Evolutionary conservation across 2,888 invertebrate genomes (phyloP).

Genomic region (Spodoptera littoralis): DNA sequence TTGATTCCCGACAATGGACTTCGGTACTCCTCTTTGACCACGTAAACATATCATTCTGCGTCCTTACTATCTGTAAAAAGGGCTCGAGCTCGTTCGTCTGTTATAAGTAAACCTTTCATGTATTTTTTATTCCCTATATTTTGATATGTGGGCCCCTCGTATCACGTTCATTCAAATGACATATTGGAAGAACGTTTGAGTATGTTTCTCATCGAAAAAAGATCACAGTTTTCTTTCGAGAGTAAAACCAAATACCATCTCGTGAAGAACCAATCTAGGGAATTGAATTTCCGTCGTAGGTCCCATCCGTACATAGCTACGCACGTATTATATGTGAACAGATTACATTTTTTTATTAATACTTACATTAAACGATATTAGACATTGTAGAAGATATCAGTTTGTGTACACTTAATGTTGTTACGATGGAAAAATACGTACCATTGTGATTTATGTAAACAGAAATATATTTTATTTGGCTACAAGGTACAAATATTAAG

Average conservation of each 20-base stretch:
- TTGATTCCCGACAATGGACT: constrained; percentile 79
- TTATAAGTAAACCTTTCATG: constrained; percentile 85
- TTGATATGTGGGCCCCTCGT: constrained; percentile 79
- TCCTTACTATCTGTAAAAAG: constrained; percentile 75
- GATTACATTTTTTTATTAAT: constrained; percentile 50
- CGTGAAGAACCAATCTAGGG: constrained; percentile 74
- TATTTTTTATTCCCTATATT: constrained; percentile 85
- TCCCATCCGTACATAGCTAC: constrained; percentile 52
- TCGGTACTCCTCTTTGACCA: constrained; percentile 77
- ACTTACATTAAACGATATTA: constrained; percentile 24
- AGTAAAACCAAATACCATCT: constrained; percentile 78
- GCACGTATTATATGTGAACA: constrained; percentile 38
- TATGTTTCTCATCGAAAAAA: constrained; percentile 76
- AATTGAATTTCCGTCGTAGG: constrained; percentile 72
- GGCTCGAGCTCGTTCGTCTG: constrained; percentile 73
- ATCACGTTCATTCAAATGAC: constrained; percentile 85
- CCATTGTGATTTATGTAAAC: neutral
- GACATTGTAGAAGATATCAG: constrained; percentile 7
- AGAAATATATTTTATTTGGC: neutral
- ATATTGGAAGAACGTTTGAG: constrained; percentile 83
- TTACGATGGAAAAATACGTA: neutral
- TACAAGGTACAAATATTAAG: constrained; percentile 6
- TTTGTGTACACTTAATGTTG: constrained; percentile 7
- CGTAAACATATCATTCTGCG: constrained; percentile 77
- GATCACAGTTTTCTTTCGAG: constrained; percentile 77